Conservation (phyloP, 2,113 vertebrate species). For the Lipotes vexillifer region DNA sequence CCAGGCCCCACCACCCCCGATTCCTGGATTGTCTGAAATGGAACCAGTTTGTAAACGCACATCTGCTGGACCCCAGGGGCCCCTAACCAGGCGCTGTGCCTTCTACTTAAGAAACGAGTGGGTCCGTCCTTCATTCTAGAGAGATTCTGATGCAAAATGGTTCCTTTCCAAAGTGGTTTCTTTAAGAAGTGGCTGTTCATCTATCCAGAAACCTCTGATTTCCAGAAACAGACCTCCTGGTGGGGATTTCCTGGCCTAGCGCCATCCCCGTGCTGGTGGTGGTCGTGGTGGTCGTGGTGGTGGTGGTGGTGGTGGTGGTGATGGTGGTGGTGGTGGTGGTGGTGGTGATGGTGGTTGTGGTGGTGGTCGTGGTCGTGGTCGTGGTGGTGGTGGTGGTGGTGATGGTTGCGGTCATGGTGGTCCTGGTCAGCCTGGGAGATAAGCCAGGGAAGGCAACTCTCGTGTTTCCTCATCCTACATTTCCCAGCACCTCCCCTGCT, state of each 20-base stretch:
- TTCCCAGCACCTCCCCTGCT: neutral
- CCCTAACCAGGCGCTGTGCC: fast-evolving
- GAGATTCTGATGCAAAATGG: neutral
- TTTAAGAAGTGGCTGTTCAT: neutral
- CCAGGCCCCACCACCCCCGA: fast-evolving
- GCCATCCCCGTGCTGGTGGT: fast-evolving
- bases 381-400: no score
- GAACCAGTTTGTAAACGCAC: fast-evolving
- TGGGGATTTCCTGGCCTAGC: fast-evolving
- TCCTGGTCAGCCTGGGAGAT: neutral
- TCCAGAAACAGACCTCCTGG: neutral
- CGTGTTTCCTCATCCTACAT: fast-evolving
- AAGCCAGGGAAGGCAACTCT: neutral
- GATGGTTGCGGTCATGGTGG: no score
- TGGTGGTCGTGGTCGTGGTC: fast-evolving
- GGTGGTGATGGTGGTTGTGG: fast-evolving
- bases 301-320: fast-evolving
- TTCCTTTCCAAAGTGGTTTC: neutral
- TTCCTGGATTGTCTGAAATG: fast-evolving
- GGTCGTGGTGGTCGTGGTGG: fast-evolving
- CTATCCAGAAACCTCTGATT: neutral
- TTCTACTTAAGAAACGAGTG: neutral
- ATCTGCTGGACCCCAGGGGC: fast-evolving
- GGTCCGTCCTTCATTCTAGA: no score
- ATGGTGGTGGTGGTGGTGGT: fast-evolving